Evolutionary conservation across 2,888 invertebrate genomes (phyloP).

Genomic region (Dendrolimus pini): DNA sequence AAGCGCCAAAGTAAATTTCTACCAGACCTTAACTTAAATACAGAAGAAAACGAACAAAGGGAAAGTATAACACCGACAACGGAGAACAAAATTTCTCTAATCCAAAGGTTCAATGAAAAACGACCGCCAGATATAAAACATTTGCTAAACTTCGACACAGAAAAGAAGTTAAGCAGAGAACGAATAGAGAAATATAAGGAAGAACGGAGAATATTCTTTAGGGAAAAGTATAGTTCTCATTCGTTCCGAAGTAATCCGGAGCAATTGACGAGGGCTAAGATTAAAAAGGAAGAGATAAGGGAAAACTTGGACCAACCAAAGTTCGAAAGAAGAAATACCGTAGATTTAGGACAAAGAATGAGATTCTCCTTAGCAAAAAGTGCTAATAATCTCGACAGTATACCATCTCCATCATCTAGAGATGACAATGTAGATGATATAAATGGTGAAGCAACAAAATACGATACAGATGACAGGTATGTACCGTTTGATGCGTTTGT

Average conservation of each 20-base stretch:
- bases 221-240: slow-evolving; percentile 91
- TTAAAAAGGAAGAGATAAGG: slow-evolving; percentile 48
- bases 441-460: slow-evolving; percentile 1
- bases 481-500: background rate
- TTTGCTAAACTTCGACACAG: slow-evolving; percentile 56
- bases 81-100: slow-evolving; percentile 78
- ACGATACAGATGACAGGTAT: background rate
- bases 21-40: slow-evolving; percentile 61
- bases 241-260: slow-evolving; percentile 83
- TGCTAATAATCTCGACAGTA: slow-evolving; percentile 52
- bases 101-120: slow-evolving; percentile 66
- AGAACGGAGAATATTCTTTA: slow-evolving; percentile 88
- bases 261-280: slow-evolving; percentile 57
- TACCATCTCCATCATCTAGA: slow-evolving; percentile 41
- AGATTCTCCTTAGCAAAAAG: slow-evolving; percentile 59
- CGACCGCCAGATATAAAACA: slow-evolving; percentile 45
- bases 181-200: slow-evolving; percentile 93
- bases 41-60: slow-evolving; percentile 37
- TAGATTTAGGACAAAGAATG: slow-evolving; percentile 64
- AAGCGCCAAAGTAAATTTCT: slow-evolving; percentile 76
- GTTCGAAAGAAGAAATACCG: slow-evolving; percentile 67
- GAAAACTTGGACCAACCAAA: slow-evolving; percentile 44
- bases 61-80: slow-evolving; percentile 75
- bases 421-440: slow-evolving; percentile 16
- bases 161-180: slow-evolving; percentile 83